A percentile compares a stretch with the other conserved stretches of the same genome.
Evolutionary conservation across 2,888 invertebrate genomes (phyloP).

Genomic region (Ischnura elegans): DNA sequence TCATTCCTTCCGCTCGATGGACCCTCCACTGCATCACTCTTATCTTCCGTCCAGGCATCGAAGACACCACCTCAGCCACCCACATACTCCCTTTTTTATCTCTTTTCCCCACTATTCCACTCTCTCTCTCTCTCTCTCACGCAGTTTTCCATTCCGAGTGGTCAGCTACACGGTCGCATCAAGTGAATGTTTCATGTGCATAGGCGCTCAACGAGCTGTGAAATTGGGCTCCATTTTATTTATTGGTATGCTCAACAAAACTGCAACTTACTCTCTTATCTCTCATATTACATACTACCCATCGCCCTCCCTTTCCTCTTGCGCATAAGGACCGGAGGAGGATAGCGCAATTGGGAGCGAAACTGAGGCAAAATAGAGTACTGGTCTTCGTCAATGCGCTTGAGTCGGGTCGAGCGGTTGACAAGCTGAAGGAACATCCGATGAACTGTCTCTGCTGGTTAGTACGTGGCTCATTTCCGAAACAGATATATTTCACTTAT

Average conservation of each 20-base stretch:
- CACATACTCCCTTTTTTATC: background rate
- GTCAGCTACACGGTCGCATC: background rate
- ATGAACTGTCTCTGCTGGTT: too few relatives aligned
- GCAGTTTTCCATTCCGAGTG: background rate
- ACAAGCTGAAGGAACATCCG: background rate
- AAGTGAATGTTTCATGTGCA: conserved; percentile 9
- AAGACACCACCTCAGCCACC: background rate
- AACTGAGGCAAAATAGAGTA: too few relatives aligned
- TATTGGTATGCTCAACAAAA: background rate
- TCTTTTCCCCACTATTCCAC: background rate
- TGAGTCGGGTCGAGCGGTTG: too few relatives aligned
- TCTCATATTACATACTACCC: too few relatives aligned
- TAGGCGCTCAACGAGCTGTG: background rate
- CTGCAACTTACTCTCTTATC: background rate
- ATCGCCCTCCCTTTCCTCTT: too few relatives aligned
- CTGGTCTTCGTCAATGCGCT: too few relatives aligned
- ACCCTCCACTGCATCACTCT: background rate
- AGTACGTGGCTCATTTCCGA: background rate
- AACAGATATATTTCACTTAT: too few relatives aligned
- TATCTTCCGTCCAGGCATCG: background rate
- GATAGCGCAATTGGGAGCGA: too few relatives aligned
- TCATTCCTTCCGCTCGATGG: conserved; percentile 14
- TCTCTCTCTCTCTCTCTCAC: background rate
- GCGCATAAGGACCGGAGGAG: too few relatives aligned
- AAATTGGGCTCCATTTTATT: conserved; percentile 19